Conservation (phyloP, 2,888 invertebrate species). For the Altica lythri region DNA sequence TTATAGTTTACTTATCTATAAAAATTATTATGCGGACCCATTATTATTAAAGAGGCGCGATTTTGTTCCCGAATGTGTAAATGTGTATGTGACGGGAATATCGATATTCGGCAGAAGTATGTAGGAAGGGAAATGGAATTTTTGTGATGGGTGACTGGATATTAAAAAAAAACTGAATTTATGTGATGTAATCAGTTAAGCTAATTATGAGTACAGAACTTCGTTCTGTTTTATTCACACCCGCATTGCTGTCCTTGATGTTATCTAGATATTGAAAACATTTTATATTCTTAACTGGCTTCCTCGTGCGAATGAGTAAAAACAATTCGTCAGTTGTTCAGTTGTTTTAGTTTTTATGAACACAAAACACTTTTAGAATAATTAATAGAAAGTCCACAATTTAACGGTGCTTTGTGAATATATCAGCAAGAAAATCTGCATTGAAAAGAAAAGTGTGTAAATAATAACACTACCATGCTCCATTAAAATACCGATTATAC, state of each 20-base stretch:
- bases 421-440: slow-evolving; percentile 11
- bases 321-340: slow-evolving; percentile 5
- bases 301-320: slow-evolving; percentile 12
- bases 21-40: too few relatives aligned
- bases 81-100: too few relatives aligned
- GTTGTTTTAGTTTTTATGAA: background rate
- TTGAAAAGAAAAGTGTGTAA: slow-evolving; percentile 11
- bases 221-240: too few relatives aligned
- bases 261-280: slow-evolving; percentile 6
- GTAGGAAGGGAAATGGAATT: too few relatives aligned
- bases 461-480: slow-evolving; percentile 3
- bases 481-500: slow-evolving; percentile 2
- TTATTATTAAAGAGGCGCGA: too few relatives aligned
- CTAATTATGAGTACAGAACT: too few relatives aligned
- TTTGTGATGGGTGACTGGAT: too few relatives aligned
- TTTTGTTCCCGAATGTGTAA: too few relatives aligned
- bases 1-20: too few relatives aligned
- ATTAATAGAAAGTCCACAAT: slow-evolving; percentile 13
- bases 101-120: too few relatives aligned
- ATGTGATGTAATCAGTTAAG: too few relatives aligned
- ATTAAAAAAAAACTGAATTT: too few relatives aligned
- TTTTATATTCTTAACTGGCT: slow-evolving; percentile 8
- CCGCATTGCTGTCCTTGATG: slow-evolving; percentile 1
- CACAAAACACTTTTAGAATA: slow-evolving; percentile 10
- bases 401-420: slow-evolving; percentile 13